A percentile compares a stretch with the other conserved stretches of the same genome.
phyloP scores from a whole-genome alignment of 1,140 invertebrate genomes.

The Lepidurus packardi region DNA sequence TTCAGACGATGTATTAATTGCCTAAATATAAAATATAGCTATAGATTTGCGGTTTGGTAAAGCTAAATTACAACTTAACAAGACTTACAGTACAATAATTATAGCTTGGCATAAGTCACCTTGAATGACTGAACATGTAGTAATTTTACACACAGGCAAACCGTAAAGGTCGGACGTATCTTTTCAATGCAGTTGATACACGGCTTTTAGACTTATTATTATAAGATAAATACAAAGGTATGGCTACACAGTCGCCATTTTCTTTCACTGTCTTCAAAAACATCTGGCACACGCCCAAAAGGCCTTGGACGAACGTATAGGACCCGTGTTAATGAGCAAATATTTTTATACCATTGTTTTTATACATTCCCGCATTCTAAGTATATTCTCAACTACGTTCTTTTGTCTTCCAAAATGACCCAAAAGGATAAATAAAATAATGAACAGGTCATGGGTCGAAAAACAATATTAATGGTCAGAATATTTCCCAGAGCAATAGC shows the following conservation, averaged over 20 bases:
- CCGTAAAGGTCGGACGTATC: too few species aligned
- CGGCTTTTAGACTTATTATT: background rate
- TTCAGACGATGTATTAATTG: too few species aligned
- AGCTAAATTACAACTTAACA: too few species aligned
- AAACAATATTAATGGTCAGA: too few species aligned
- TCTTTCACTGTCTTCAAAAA: background rate
- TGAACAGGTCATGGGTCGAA: background rate
- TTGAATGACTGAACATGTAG: too few species aligned
- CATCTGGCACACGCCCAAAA: constrained; percentile 16
- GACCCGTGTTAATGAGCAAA: background rate
- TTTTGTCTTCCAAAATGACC: background rate
- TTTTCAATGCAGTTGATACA: background rate
- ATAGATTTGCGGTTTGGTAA: too few species aligned
- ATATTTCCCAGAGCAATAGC: too few species aligned
- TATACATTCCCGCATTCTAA: background rate
- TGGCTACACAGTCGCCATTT: background rate
- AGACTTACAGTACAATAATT: too few species aligned
- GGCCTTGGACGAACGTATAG: background rate
- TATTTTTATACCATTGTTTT: background rate
- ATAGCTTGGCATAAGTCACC: too few species aligned
- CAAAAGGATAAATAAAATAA: background rate
- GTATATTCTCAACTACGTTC: background rate
- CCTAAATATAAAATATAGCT: too few species aligned
- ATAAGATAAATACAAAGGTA: background rate
- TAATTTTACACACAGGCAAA: too few species aligned